Percentiles rank a stretch among this genome's conserved stretches.
These are phyloP conservation scores for Drosophila ezoana DNA, from an alignment of 2,888 invertebrate genomes.

Conservation along the genomic window DNA sequence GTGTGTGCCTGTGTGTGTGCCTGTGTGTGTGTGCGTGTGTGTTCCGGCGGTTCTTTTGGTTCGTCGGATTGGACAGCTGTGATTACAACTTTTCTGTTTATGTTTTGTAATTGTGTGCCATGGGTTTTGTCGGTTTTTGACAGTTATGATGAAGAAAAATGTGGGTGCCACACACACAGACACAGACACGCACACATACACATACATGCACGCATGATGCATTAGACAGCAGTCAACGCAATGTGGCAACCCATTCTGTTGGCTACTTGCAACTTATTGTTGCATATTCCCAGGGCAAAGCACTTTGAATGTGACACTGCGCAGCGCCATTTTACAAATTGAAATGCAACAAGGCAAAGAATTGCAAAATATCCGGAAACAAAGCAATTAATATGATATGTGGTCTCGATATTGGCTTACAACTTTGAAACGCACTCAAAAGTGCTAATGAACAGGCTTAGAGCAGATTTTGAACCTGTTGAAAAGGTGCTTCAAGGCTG, in stretches of 20 bases:
- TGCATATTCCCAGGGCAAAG: conserved; percentile 52
- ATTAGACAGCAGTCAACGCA: conserved; percentile 43
- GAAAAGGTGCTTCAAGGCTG: background rate
- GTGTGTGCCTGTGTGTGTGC: conserved; percentile 1
- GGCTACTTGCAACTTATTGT: conserved; percentile 23
- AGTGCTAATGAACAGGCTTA: background rate
- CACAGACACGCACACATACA: too few relatives aligned
- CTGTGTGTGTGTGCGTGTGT: background rate
- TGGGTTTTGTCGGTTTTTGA: conserved; percentile 75
- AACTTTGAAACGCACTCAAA: background rate
- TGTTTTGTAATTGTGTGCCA: conserved; percentile 69
- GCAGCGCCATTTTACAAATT: conserved; percentile 56
- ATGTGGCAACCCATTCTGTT: conserved; percentile 32
- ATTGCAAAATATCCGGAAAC: background rate
- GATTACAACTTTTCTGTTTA: conserved; percentile 78
- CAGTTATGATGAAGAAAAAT: conserved; percentile 77
- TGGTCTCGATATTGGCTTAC: background rate
- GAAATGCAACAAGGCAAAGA: conserved; percentile 51
- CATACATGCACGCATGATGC: conserved; percentile 22
- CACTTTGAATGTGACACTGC: conserved; percentile 60
- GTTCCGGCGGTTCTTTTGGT: conserved; percentile 31
- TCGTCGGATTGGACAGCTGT: conserved; percentile 73
- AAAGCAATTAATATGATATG: background rate
- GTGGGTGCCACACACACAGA: conserved; percentile 41
- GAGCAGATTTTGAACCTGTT: background rate